These are phyloP conservation scores for Leptestheria dahalacensis DNA, from an alignment of 1,140 invertebrate species.

Conservation along the genomic window DNA sequence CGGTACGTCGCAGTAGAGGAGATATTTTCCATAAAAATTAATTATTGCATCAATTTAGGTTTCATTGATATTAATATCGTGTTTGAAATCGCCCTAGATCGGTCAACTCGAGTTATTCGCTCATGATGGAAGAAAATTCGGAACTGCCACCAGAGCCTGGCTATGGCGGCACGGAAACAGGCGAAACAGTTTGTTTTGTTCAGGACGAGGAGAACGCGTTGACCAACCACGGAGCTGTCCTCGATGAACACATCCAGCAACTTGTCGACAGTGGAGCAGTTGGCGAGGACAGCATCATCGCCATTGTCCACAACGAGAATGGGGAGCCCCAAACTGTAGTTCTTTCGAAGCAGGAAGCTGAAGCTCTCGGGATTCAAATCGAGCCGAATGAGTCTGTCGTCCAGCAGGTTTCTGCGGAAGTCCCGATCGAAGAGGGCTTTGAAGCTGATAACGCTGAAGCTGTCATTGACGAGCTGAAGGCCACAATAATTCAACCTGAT, in stretches of 20 bases:
- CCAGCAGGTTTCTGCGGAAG: too few species aligned
- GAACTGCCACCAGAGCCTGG: not conserved
- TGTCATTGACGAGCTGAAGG: constrained; percentile 13
- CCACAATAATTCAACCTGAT: constrained; percentile 6
- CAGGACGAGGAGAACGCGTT: not conserved
- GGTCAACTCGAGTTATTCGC: too few species aligned
- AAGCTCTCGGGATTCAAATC: constrained; percentile 17
- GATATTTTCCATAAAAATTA: too few species aligned
- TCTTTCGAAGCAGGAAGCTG: constrained; percentile 18
- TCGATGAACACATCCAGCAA: constrained; percentile 7
- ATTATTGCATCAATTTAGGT: too few species aligned
- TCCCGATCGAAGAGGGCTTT: constrained; percentile 6
- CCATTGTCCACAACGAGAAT: constrained; percentile 21
- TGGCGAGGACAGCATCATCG: constrained; percentile 9
- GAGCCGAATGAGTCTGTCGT: not conserved
- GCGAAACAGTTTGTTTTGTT: not conserved
- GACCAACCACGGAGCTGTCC: not conserved
- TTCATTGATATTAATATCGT: too few species aligned
- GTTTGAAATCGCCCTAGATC: too few species aligned
- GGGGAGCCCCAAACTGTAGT: constrained; percentile 18
- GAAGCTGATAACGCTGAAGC: not conserved
- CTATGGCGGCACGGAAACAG: not conserved
- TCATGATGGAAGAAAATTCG: not conserved
- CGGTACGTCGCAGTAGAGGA: too few species aligned
- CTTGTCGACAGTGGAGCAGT: constrained; percentile 5